Evolutionary conservation across 2,888 invertebrate species (phyloP).

Genomic region (Stratiomys singularior): DNA sequence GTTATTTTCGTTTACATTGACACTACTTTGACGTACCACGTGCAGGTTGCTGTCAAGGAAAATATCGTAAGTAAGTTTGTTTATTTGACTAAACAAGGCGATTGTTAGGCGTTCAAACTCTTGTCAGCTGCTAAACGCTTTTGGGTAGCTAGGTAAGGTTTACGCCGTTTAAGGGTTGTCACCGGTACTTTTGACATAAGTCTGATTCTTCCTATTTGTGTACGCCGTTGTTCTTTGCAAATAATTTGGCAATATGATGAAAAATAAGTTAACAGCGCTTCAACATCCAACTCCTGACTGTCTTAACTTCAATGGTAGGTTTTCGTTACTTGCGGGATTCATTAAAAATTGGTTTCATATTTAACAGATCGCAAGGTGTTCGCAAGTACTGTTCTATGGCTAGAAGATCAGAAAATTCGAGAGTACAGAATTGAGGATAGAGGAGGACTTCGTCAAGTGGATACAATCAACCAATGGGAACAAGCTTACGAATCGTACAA

Average conservation of each 20-base stretch:
- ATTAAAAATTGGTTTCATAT: not conserved
- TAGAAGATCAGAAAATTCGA: conserved; percentile 94
- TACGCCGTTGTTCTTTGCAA: not conserved
- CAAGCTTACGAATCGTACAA: conserved; percentile 79
- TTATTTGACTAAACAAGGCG: not conserved
- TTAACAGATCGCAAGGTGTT: conserved; percentile 81
- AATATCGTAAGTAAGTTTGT: not conserved
- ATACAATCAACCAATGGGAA: conserved; percentile 75
- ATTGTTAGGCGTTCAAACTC: too few relatives aligned
- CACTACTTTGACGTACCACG: conserved; percentile 3
- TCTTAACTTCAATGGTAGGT: conserved; percentile 77
- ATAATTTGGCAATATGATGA: conserved; percentile 70
- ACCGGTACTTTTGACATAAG: not conserved
- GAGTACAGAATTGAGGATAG: conserved; percentile 86
- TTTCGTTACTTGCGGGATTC: not conserved
- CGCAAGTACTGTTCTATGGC: conserved; percentile 84
- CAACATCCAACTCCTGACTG: conserved; percentile 79
- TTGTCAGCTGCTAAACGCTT: not conserved
- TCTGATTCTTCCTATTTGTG: not conserved
- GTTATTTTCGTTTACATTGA: not conserved
- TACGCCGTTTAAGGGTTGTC: too few relatives aligned
- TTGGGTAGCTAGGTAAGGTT: not conserved
- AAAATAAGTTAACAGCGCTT: conserved; percentile 79
- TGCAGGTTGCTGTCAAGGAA: conserved; percentile 6
- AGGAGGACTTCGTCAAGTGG: conserved; percentile 75